Base-by-base conservation (phyloP, 2,113 vertebrate species). In the Ariopsis seemanni region DNA sequence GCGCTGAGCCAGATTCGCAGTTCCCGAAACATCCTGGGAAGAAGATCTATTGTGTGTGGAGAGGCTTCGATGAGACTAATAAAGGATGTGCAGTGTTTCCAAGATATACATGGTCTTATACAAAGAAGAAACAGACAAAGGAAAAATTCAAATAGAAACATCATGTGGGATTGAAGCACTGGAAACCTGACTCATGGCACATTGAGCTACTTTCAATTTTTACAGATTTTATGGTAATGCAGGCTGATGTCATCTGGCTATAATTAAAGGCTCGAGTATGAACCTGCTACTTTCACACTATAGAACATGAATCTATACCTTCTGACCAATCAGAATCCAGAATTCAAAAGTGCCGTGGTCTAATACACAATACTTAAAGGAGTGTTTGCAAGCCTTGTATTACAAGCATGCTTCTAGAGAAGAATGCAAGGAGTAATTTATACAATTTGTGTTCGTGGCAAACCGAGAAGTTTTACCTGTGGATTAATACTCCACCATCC, bases 1-100 rank as follows among this genome's bases (percentile, higher is more conserved):
- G 85, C 78, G 2, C 34, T 58, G 34, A 82, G 63, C 63, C 65
- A 86, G 65, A 86, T 86, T 82, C 50, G 53, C 27, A 30, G 22
- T 58, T 69, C 78, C 62, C 69, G 62, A 52, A 78, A 71, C 52
- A 18, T 78, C 85, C 78, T 81, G 55, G 48, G 30, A 72, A 58
- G 55, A 67, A 25, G 30, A 12, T 77, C 50, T 86, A 14, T 57
- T n/a, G 27, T 1, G 50, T 42, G 48, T 42, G 20, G 17, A 15
- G 50, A 15, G 65, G 65, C 18, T 53, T 27, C 8, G 25, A 53
- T 67, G 50, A 48, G 30, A 82, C 58, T 80, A 80, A 80, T 80
- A 27, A 27, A 80, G n/a, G 48, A 34, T 25, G 58, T 25, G 22
- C 14, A n/a, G 27, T 50, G 58, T 60, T 48, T 82, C 27, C 25